A percentile compares a stretch with the other conserved stretches of the same genome.
Conservation (phyloP, 1,140 invertebrate genomes). For the Calliphora vicina region DNA sequence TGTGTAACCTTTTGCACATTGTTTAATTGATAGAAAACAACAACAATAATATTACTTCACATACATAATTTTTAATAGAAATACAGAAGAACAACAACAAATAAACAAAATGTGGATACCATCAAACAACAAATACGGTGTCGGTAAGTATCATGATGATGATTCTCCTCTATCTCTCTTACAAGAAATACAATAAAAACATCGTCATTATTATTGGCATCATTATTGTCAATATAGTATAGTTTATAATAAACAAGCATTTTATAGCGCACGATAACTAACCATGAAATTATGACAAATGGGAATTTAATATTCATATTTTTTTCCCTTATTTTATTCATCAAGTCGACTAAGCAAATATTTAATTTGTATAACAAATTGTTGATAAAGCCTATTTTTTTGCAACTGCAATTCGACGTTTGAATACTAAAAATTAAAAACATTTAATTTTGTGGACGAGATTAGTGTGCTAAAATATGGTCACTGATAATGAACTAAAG, state of each 20-base stretch:
- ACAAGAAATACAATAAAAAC: not conserved
- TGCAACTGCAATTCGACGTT: too few species aligned
- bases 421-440: too few species aligned
- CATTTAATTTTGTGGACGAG: too few species aligned
- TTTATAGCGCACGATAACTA: not conserved
- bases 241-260: too few species aligned
- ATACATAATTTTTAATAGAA: not conserved
- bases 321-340: too few species aligned
- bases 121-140: constrained; percentile 62
- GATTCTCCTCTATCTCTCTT: not conserved
- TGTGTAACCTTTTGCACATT: not conserved
- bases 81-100: not conserved
- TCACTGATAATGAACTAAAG: too few species aligned
- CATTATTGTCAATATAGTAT: constrained; percentile 5
- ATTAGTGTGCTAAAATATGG: too few species aligned
- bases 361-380: too few species aligned
- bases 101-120: constrained; percentile 59
- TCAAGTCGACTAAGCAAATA: too few species aligned
- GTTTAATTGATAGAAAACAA: not conserved
- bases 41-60: not conserved
- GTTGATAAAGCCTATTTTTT: too few species aligned
- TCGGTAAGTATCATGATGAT: constrained; percentile 50
- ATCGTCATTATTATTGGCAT: not conserved
- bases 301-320: too few species aligned
- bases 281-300: not conserved